A percentile compares a stretch with the other conserved stretches of the same genome.
Evolutionary conservation across 2,888 invertebrate genomes (phyloP).

Genomic region (Pecten maximus): DNA sequence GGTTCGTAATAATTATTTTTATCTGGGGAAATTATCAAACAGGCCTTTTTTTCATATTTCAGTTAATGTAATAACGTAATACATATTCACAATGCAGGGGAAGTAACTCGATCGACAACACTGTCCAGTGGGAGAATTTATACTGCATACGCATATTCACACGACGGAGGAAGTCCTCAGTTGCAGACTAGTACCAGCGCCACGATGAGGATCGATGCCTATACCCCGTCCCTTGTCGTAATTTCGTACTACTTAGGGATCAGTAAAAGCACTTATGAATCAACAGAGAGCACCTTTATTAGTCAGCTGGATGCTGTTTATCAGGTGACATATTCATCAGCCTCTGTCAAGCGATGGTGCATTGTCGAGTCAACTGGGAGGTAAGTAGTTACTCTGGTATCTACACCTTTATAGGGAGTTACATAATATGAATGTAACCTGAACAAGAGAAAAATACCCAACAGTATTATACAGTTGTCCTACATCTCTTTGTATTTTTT

Average conservation of each 20-base stretch:
- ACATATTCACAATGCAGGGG: conserved; percentile 56
- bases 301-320: conserved; percentile 66
- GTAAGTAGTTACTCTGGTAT: neutral
- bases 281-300: conserved; percentile 61
- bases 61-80: no score
- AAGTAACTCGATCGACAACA: conserved; percentile 57
- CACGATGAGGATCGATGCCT: conserved; percentile 73
- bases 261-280: conserved; percentile 60
- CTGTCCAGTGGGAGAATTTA: conserved; percentile 62
- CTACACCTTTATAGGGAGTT: neutral
- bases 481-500: no score
- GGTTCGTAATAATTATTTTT: no score
- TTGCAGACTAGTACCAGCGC: conserved; percentile 62
- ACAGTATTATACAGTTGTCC: no score
- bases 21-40: no score
- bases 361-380: conserved; percentile 56
- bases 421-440: no score
- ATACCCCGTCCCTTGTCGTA: conserved; percentile 62
- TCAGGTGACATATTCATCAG: conserved; percentile 56
- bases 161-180: conserved; percentile 67
- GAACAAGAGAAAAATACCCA: no score
- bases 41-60: no score
- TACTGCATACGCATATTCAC: conserved; percentile 62
- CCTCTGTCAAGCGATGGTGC: conserved; percentile 71
- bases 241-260: conserved; percentile 63